These are phyloP conservation scores for Polypedilum pembai DNA, from an alignment of 1,140 invertebrate species.

Conservation along the genomic window DNA sequence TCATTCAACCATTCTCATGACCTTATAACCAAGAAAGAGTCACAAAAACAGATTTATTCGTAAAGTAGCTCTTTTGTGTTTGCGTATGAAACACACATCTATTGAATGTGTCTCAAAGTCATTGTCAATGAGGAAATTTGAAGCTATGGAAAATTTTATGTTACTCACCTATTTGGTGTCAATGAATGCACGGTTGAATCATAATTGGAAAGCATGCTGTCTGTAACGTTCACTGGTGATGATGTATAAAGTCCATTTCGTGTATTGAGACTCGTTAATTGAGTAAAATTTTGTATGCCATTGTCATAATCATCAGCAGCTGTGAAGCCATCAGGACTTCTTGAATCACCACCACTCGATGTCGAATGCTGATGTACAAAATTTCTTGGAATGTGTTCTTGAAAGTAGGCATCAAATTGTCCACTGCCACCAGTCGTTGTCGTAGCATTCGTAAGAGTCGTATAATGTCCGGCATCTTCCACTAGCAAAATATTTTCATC, in stretches of 20 bases:
- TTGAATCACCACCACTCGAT: conserved; percentile 9
- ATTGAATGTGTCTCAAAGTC: background rate
- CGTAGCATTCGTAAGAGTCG: background rate
- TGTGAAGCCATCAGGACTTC: conserved; percentile 2
- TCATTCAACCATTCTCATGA: no score
- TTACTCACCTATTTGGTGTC: conserved; percentile 15
- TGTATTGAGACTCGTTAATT: background rate
- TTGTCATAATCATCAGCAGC: background rate
- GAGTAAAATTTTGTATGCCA: conserved; percentile 18
- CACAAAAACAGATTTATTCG: no score
- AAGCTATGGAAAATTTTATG: background rate
- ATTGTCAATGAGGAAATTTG: background rate
- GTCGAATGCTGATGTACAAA: background rate
- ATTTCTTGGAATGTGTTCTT: background rate
- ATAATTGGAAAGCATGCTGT: background rate
- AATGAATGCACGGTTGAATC: background rate
- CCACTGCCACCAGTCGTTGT: background rate
- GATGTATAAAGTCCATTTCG: conserved; percentile 18
- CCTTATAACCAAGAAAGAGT: no score
- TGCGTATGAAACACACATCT: background rate
- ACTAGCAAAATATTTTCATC: background rate
- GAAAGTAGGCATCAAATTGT: background rate
- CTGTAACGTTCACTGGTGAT: background rate
- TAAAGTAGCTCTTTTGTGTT: background rate
- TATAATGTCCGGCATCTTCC: background rate